Conservation (phyloP, 2,888 invertebrate species). For the Ctenicera cuprea region DNA sequence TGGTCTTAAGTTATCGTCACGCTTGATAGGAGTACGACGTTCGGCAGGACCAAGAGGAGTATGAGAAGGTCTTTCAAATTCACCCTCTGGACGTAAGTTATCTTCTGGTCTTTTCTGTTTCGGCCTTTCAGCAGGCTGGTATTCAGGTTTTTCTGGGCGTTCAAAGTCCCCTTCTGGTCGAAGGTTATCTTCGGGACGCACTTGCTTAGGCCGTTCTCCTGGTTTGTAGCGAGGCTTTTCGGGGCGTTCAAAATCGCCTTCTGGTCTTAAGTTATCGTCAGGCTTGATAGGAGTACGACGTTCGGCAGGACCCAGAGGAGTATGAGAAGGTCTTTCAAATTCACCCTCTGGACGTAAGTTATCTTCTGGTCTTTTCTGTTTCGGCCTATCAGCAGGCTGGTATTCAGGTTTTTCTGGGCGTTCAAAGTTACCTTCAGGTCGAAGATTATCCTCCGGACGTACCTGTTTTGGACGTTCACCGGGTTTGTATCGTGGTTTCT, state of each 20-base stretch:
- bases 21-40: constrained; percentile 63
- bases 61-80: constrained; percentile 70
- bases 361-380: constrained; percentile 72
- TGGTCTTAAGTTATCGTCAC: constrained; percentile 70
- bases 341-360: constrained; percentile 75
- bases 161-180: constrained; percentile 74
- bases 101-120: constrained; percentile 75
- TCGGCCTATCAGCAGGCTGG: constrained; percentile 67
- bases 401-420: constrained; percentile 65
- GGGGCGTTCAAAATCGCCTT: constrained; percentile 70
- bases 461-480: constrained; percentile 71
- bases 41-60: constrained; percentile 66
- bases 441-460: constrained; percentile 72
- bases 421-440: constrained; percentile 71
- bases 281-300: constrained; percentile 68
- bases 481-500: constrained; percentile 62
- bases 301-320: constrained; percentile 68
- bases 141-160: constrained; percentile 65
- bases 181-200: constrained; percentile 73
- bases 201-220: constrained; percentile 74
- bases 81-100: constrained; percentile 75
- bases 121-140: constrained; percentile 68
- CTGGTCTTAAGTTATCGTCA: constrained; percentile 77
- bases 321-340: constrained; percentile 65
- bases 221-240: constrained; percentile 72